Evolutionary conservation across 2,797 vertebrate species (phyloP).

Genomic region (Staurois parvus): DNA sequence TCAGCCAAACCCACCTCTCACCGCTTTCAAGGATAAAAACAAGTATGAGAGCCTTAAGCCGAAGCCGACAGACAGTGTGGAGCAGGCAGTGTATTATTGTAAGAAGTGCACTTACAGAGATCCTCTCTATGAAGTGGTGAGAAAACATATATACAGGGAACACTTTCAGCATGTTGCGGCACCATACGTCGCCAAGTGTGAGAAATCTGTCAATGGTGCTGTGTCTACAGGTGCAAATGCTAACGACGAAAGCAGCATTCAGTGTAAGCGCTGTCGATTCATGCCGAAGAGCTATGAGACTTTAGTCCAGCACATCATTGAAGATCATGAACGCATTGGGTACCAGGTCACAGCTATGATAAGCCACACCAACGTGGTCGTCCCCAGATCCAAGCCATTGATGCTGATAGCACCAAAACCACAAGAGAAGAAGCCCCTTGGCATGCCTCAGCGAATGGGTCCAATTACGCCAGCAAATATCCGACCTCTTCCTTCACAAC

Average conservation of each 20-base stretch:
- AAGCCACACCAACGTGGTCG: conserved; percentile 96
- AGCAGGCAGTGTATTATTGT: conserved; percentile 99
- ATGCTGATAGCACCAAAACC: conserved; percentile 90
- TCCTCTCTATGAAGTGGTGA: conserved; percentile 97
- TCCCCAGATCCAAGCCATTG: conserved; percentile 92
- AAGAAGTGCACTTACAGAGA: conserved; percentile 99
- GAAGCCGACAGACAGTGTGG: conserved; percentile 89
- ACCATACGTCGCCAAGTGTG: conserved; percentile 93
- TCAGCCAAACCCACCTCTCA: conserved; percentile 81
- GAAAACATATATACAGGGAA: conserved; percentile 99
- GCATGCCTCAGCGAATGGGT: conserved; percentile 90
- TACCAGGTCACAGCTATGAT: conserved; percentile 99
- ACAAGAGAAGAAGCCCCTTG: conserved; percentile 90
- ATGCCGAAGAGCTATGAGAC: conserved; percentile 97
- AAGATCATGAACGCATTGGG: conserved; percentile 96
- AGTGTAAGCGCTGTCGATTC: conserved; percentile 98
- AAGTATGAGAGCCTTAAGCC: conserved; percentile 87
- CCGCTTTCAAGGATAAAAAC: conserved; percentile 88
- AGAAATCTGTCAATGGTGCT: conserved; percentile 86
- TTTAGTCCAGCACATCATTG: conserved; percentile 97
- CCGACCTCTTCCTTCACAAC: conserved; percentile 86
- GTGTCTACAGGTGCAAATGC: conserved; percentile 77
- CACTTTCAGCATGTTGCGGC: conserved; percentile 98
- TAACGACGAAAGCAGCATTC: conserved; percentile 88
- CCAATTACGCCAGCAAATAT: conserved; percentile 82